Evolutionary conservation across 2,797 vertebrate species (phyloP).

Genomic region (Gymnopithys bicolor): DNA sequence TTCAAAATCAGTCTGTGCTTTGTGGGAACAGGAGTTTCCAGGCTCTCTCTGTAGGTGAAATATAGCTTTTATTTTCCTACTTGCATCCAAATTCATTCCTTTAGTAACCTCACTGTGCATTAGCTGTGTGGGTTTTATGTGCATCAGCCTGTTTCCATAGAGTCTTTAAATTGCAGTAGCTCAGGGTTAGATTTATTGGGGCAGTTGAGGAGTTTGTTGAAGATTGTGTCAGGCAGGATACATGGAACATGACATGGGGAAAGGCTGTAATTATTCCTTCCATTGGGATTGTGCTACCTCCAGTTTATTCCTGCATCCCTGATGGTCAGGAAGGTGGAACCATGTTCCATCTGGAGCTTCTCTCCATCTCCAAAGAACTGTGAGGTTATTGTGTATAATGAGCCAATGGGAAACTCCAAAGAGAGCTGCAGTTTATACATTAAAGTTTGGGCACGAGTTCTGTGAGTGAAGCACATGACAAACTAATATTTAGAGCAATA

Average conservation of each 20-base stretch:
- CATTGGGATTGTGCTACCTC: neutral
- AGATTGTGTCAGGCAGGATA: neutral
- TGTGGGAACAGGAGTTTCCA: neutral
- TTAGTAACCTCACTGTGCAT: neutral
- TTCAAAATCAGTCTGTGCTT: slow-evolving; percentile 8
- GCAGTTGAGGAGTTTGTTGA: neutral
- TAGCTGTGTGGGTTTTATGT: neutral
- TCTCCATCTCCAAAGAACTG: neutral
- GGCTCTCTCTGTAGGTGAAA: neutral
- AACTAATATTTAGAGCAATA: neutral
- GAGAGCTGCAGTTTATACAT: neutral
- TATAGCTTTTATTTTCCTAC: slow-evolving; percentile 6
- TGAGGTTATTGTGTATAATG: no score
- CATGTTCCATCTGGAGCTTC: neutral
- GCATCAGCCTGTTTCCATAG: neutral
- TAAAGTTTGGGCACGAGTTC: neutral
- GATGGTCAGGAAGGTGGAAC: neutral
- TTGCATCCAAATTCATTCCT: slow-evolving; percentile 5
- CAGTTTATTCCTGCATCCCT: neutral
- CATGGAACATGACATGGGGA: accelerated
- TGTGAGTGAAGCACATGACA: neutral
- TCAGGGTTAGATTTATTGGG: neutral
- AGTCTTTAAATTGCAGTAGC: neutral
- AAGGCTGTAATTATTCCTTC: neutral
- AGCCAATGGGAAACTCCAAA: neutral